These are phyloP conservation scores for Dendrolimus pini DNA, from an alignment of 2,888 invertebrate genomes.

Conservation along the genomic window DNA sequence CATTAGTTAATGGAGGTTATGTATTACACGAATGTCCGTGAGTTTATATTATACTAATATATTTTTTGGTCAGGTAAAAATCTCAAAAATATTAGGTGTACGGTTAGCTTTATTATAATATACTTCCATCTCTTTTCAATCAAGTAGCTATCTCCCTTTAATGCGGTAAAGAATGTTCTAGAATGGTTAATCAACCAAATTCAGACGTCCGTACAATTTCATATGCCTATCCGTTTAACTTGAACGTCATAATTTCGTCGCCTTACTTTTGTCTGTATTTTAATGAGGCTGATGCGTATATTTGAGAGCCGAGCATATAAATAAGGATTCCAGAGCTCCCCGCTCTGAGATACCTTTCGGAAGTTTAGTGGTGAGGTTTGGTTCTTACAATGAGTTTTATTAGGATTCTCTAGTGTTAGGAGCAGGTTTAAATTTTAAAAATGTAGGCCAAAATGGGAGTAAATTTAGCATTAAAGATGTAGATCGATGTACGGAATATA, in stretches of 20 bases:
- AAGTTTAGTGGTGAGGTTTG: conserved; percentile 42
- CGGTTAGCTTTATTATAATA: background rate
- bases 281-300: conserved; percentile 13
- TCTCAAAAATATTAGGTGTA: background rate
- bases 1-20: too few species aligned
- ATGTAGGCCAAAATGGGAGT: conserved; percentile 28
- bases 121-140: conserved; percentile 6
- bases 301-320: conserved; percentile 9
- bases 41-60: too few species aligned
- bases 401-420: conserved; percentile 24
- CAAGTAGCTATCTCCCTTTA: conserved; percentile 15
- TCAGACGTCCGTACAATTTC: conserved; percentile 3
- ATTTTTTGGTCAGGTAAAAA: background rate
- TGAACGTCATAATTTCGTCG: conserved; percentile 3
- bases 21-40: too few species aligned
- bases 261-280: conserved; percentile 13
- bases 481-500: conserved; percentile 23
- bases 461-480: conserved; percentile 30
- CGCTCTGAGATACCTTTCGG: conserved; percentile 33
- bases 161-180: conserved; percentile 30
- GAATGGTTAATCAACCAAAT: conserved; percentile 28
- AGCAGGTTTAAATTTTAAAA: conserved; percentile 24
- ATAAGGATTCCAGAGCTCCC: conserved; percentile 2
- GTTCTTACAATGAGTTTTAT: conserved; percentile 14
- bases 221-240: background rate